Evolutionary conservation across 2,888 invertebrate genomes (phyloP).

Genomic region (Eumacrocentrus americanus): DNA sequence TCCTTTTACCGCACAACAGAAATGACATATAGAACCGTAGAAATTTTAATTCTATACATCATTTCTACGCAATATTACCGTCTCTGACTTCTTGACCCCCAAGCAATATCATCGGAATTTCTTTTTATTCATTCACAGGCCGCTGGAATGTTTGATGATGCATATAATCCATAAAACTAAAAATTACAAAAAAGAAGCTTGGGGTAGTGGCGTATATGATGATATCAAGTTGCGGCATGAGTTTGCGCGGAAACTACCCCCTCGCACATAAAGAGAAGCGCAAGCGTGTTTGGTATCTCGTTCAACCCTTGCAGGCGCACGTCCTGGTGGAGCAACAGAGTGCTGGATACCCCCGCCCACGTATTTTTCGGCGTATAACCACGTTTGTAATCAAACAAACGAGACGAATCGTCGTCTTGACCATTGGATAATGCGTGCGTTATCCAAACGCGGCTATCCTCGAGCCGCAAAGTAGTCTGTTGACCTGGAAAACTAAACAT

Average conservation of each 20-base stretch:
- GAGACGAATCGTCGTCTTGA: conserved; percentile 37
- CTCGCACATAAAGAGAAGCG: conserved; percentile 26
- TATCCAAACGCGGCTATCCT: conserved; percentile 41
- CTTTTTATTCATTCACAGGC: no score
- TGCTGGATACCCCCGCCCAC: conserved; percentile 58
- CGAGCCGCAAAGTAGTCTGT: conserved; percentile 40
- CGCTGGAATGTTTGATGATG: no score
- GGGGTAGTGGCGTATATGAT: no score
- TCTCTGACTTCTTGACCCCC: no score
- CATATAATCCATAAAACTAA: no score
- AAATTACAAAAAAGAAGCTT: no score
- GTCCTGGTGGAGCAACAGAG: conserved; percentile 56
- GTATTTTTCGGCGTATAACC: conserved; percentile 55
- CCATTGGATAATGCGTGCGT: conserved; percentile 49
- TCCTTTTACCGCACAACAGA: no score
- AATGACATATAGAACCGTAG: no score
- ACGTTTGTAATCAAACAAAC: conserved; percentile 52
- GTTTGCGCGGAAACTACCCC: conserved; percentile 27
- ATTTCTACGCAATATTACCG: no score
- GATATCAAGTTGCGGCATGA: no score
- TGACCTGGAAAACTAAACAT: conserved; percentile 34
- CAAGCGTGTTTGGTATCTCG: conserved; percentile 39
- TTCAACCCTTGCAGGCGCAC: conserved; percentile 49
- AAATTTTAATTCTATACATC: no score
- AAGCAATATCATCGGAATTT: no score